Conservation (phyloP, 2,888 invertebrate genomes). For the Trachelus tabidus region DNA sequence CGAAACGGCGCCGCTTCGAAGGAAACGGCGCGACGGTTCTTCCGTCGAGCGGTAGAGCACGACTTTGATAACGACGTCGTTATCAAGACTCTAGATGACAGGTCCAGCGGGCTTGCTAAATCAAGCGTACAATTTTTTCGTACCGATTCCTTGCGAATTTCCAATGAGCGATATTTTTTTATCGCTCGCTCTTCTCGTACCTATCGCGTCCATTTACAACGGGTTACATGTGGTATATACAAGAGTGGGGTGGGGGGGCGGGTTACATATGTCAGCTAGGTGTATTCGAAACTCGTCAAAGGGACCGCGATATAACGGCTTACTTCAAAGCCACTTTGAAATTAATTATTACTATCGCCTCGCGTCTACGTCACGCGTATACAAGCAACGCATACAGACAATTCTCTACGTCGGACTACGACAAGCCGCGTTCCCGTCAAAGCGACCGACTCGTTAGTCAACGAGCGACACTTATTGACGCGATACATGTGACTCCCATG, state of each 20-base stretch:
- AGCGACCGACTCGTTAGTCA: conserved; percentile 50
- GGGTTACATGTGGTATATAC: too few relatives aligned
- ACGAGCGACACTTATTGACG: conserved; percentile 32
- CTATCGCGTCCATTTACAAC: background rate
- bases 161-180: background rate
- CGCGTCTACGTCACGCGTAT: conserved; percentile 29
- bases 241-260: too few relatives aligned
- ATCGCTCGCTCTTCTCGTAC: background rate
- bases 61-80: background rate
- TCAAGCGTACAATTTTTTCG: background rate
- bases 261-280: too few relatives aligned
- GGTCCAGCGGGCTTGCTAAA: background rate
- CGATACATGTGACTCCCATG: background rate
- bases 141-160: background rate
- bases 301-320: conserved; percentile 40
- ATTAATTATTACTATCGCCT: conserved; percentile 58
- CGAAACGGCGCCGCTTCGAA: background rate
- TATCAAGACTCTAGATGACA: background rate
- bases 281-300: conserved; percentile 26
- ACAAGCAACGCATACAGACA: conserved; percentile 19
- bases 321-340: conserved; percentile 54
- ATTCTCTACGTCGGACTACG: conserved; percentile 19
- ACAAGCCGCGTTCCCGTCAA: conserved; percentile 36
- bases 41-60: background rate
- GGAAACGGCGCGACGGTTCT: background rate